Evolutionary conservation across 2,797 vertebrate genomes (phyloP), one percentile per base, ranked within the genome.

Genomic region (Protosalanx chinensis): DNA sequence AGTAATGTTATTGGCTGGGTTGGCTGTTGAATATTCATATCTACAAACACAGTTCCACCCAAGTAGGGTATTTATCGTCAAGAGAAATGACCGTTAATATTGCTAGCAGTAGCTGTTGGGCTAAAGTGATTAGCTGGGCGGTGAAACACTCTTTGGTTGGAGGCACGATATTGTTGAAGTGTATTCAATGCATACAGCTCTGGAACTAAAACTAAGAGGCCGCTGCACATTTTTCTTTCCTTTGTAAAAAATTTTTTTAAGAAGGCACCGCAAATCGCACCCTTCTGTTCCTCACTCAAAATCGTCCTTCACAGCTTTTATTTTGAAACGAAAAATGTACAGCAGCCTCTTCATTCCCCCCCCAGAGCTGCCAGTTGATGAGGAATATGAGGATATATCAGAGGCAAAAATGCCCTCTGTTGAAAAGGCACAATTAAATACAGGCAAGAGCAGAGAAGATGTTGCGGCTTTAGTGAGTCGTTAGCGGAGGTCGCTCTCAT

Each of bases 401-500:
- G 12, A 27, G 64, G 20, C n/a, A 27, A 2, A n/a, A 65, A 18
- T 7, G 5, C 20, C 16, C n/a, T 12, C 20, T 49, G 13, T 29
- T 6, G 41, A 66, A 66, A 51, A 64, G 20, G 64, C 64, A 66
- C 41, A 18, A 66, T 56, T 2, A 46, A 49, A 23, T 5, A n/a
- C 4, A 65, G 10, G 8, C 4, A 23, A 58, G 16, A 57, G 67
- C n/a, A 58, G 32, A 59, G 27, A 3, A 13, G 7, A 33, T 13
- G 3, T 12, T 5, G 12, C 1, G 41, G 3, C 4, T 4, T 12
- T 16, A 49, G 18, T 68, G 8, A 33, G n/a, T 5, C 29, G 16
- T 91, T 95, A 98, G 80, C 96, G 93, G 13, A 98, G 90, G 80
- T 96, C 94, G 15, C 92, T 95, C 82, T 95, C 95, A 0, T 96